Evolutionary conservation across 2,113 vertebrate species (phyloP).

Genomic region (Piprites chloris): DNA sequence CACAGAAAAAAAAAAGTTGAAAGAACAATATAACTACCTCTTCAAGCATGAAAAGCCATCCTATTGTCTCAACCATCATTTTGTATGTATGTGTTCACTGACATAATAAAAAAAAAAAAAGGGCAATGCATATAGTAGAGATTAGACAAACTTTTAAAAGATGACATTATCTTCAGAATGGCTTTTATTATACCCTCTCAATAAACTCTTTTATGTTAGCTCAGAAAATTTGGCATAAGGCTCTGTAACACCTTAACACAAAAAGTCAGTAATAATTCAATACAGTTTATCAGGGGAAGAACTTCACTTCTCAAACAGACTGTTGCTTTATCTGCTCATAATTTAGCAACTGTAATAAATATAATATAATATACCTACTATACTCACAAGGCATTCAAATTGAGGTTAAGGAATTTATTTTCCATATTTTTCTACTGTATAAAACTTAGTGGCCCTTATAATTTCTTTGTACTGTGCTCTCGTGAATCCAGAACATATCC

Average conservation of each 20-base stretch:
- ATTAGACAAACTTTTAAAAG: not conserved
- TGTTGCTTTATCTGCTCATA: not conserved
- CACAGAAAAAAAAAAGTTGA: not conserved
- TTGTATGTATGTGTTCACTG: not conserved
- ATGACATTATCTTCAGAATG: not conserved
- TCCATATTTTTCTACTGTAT: constrained; percentile 25
- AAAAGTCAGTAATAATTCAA: not conserved
- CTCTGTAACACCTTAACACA: not conserved
- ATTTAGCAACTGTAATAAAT: not conserved
- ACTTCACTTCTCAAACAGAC: not conserved
- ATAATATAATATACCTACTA: not conserved
- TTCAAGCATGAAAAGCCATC: not conserved
- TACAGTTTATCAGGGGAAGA: not conserved
- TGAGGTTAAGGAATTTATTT: not conserved
- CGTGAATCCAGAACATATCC: constrained; percentile 54
- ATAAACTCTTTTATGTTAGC: not conserved
- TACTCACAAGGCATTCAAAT: not conserved
- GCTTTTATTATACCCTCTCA: not conserved
- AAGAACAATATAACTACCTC: not conserved
- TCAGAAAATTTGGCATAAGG: not conserved
- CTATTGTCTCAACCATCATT: not conserved
- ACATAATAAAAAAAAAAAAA: not conserved
- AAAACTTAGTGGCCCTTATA: constrained; percentile 63
- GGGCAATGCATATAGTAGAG: not conserved
- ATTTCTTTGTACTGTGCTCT: constrained; percentile 59